Evolutionary conservation across 2,888 invertebrate genomes (phyloP).

Genomic region (Esperia sulphurella): DNA sequence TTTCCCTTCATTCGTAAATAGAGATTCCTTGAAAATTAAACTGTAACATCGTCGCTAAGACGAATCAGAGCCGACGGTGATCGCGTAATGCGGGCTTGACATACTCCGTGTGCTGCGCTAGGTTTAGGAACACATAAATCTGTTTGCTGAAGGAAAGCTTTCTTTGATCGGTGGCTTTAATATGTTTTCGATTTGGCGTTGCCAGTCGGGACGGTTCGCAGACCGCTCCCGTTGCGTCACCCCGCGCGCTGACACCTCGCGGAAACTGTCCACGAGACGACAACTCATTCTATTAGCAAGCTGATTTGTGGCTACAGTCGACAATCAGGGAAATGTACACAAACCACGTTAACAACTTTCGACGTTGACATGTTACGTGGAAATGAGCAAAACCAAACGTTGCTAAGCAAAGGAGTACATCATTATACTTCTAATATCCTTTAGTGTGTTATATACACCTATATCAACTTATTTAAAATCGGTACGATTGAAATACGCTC

Average conservation of each 20-base stretch:
- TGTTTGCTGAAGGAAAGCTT: slow-evolving; percentile 44
- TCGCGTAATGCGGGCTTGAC: slow-evolving; percentile 24
- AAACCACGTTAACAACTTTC: slow-evolving; percentile 33
- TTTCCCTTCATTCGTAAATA: too few relatives aligned
- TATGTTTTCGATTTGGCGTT: slow-evolving; percentile 66
- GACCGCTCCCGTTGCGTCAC: slow-evolving; percentile 61
- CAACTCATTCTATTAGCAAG: slow-evolving; percentile 53
- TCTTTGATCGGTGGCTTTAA: slow-evolving; percentile 70
- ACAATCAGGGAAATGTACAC: slow-evolving; percentile 42
- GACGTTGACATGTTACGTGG: slow-evolving; percentile 36
- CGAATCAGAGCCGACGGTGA: slow-evolving; percentile 11
- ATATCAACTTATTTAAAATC: slow-evolving; percentile 26
- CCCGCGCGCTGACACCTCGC: slow-evolving; percentile 41
- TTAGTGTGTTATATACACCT: background rate
- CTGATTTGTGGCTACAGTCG: slow-evolving; percentile 47
- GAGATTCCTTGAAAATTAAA: too few relatives aligned
- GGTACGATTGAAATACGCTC: slow-evolving; percentile 32
- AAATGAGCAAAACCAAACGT: slow-evolving; percentile 1
- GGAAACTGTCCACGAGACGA: slow-evolving; percentile 49
- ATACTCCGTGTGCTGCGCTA: slow-evolving; percentile 21
- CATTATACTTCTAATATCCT: slow-evolving; percentile 5
- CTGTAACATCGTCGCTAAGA: too few relatives aligned
- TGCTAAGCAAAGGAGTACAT: background rate
- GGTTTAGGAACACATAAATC: slow-evolving; percentile 45
- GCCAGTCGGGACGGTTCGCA: slow-evolving; percentile 57